Base-by-base conservation (phyloP, 37 sponge, comb jelly and placozoan genomes). In the Bolinopsis microptera region DNA sequence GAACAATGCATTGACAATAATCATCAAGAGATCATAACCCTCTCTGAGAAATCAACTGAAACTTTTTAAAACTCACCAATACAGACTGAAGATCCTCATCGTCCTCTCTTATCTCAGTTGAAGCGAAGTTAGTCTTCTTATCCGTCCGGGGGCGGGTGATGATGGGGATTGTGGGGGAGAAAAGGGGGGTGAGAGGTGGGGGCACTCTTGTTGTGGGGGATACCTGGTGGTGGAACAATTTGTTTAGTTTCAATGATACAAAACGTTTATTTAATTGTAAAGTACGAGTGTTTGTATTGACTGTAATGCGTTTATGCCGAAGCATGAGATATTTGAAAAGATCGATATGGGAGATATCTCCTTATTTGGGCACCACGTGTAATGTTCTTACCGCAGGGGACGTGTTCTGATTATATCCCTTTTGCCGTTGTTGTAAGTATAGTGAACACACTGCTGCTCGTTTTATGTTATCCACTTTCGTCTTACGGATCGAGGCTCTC, bases 391-490 rank as follows among this genome's bases (percentile, higher is more conserved):
- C 61, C 61, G 13, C 9, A 18, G 61, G 61, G 61, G 61, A 48
- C 9, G 61, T 13, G 61, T 48, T 48, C 13, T 48, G 61, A 13
- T 48, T 48, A 24, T 86, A 86, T 36, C 61, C 36, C 30, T 86
- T 86, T 23, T 39, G 25, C 22, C 90, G 90, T 27, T 86, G 90
- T 18, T 86, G 90, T 18, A 86, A 48, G 22, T 86, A 86, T 26
- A 86, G 25, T 9, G 90, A 86, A 40, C 90, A 86, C n/a, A 86
- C 90, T n/a, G 90, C 90, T 5, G 90, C 90, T 26, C 61, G n/a
- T 40, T 86, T 86, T 28, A 86, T 86, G 90, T 86, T 86, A n/a
- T 86, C 90, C 31, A 41, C 90, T 34, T 86, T 86, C 0, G 90
- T 38, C 36, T 34, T 38, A 16, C 61, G 24, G 61, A 28, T 34